These are phyloP conservation scores for Smutsia temminckii DNA, from an alignment of 2,797 vertebrate species.

Conservation along the genomic window DNA sequence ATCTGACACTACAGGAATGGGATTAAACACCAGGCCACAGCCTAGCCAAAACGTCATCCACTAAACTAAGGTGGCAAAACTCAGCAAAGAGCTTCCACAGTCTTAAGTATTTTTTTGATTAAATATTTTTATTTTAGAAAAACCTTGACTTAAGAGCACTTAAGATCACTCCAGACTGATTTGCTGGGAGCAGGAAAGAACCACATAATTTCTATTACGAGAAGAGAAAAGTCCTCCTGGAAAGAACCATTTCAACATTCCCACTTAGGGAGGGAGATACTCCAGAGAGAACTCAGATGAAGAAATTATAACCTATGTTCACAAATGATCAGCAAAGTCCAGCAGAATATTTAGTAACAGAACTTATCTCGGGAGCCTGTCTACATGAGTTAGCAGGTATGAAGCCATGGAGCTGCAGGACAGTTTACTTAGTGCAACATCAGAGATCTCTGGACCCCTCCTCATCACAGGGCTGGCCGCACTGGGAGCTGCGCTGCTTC, in stretches of 20 bases:
- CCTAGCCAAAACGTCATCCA: not conserved
- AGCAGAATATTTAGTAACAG: too few relatives aligned
- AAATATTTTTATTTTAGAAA: slow-evolving; percentile 5
- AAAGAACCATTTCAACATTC: not conserved
- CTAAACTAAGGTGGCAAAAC: not conserved
- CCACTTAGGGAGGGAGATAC: not conserved
- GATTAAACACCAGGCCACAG: not conserved
- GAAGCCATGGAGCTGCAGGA: not conserved
- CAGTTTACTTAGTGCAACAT: too few relatives aligned
- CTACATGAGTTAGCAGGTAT: not conserved
- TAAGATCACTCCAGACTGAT: not conserved
- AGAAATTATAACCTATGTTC: not conserved
- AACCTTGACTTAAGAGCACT: not conserved
- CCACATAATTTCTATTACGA: not conserved
- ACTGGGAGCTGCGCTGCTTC: not conserved
- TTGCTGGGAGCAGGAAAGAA: not conserved
- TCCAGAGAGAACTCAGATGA: not conserved
- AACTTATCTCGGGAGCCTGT: not conserved
- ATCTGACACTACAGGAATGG: fast-evolving
- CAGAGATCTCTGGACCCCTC: not conserved
- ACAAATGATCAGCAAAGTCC: not conserved
- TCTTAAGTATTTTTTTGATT: not conserved
- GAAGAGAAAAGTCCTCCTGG: not conserved
- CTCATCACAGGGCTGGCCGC: not conserved
- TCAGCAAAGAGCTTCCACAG: not conserved